Evolutionary conservation across 2,888 invertebrate genomes (phyloP), one percentile per base, ranked within the genome.

Genomic region (Ennomos fuscantarius): DNA sequence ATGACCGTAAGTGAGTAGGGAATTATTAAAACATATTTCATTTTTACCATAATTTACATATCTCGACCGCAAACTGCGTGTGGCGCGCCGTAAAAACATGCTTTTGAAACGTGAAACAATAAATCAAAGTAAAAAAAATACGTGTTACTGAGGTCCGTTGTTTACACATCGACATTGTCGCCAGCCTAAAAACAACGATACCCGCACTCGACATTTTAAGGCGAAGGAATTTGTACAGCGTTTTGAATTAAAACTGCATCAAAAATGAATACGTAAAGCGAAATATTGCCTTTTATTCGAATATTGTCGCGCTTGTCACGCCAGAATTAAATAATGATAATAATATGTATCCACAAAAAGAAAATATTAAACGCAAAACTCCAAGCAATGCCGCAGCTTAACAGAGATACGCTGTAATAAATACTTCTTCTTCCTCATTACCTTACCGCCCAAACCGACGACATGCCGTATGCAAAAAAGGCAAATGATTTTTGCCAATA

Each of bases 111-210:
- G 69, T 81, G 83, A 87, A 87, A 89, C 87, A 85, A 88, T 91
- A 91, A 90, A 89, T 90, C 90, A 88, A 87, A 84, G 81, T 73
- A 81, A 83, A 90, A 89, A 90, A 86, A 89, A 84, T 79, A 89
- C 83, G 90, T 89, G 90, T 89, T 87, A 87, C 85, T 81, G 76
- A 70, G 76, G 76, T 77, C 86, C 81, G 86, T 84, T 89, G 89
- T 90, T 89, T 87, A 85, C 87, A 83, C 83, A 76, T 76, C 76
- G 82, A 89, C 87, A 85, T 82, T 89, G 89, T 88, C 86, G 89
- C 81, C 69, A 65, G 68, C 76, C 73, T 81, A 80, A 84, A 83
- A 82, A 82, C 77, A 72, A 62, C 62, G 66, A 72, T 69, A 70
- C 65, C 62, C 69, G 67, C 66, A 75, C 70, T 73, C 74, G 62